Percentiles rank a stretch among this genome's conserved stretches.
These are phyloP conservation scores for Lithophane ornitopus DNA, from an alignment of 2,888 invertebrate genomes.

Conservation along the genomic window DNA sequence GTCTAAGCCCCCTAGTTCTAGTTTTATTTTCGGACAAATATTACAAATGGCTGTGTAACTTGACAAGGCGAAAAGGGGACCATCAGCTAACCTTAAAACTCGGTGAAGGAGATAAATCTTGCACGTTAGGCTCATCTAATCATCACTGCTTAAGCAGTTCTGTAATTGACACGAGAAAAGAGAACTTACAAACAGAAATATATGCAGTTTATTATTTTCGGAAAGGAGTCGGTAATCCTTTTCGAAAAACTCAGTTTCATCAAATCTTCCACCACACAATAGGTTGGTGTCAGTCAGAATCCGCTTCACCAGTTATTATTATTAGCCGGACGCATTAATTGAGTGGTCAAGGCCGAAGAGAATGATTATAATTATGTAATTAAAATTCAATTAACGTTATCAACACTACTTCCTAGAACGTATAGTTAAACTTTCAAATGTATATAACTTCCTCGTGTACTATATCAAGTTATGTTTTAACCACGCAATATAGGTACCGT, in stretches of 20 bases:
- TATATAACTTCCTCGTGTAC: conserved; percentile 26
- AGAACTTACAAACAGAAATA: too few species aligned
- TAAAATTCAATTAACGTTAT: conserved; percentile 51
- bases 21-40: too few species aligned
- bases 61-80: too few species aligned
- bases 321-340: conserved; percentile 26
- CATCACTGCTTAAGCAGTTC: too few species aligned
- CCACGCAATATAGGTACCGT: not conserved
- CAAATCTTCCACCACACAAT: not conserved
- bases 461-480: not conserved
- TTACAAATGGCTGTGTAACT: too few species aligned
- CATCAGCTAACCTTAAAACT: too few species aligned
- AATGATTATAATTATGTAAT: conserved; percentile 31
- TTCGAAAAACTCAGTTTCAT: not conserved
- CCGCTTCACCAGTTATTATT: conserved; percentile 1
- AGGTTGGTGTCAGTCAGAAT: not conserved
- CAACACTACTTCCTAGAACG: conserved; percentile 43
- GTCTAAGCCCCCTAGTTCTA: too few species aligned
- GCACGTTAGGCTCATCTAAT: too few species aligned
- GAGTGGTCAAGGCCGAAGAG: conserved; percentile 41
- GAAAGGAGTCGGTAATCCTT: not conserved
- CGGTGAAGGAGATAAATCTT: too few species aligned
- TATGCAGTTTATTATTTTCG: too few species aligned
- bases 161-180: too few species aligned
- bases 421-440: conserved; percentile 35